A percentile compares a stretch with the other conserved stretches of the same genome.
Evolutionary conservation across 2,797 vertebrate genomes (phyloP).

Genomic region (Hyperoplus immaculatus): DNA sequence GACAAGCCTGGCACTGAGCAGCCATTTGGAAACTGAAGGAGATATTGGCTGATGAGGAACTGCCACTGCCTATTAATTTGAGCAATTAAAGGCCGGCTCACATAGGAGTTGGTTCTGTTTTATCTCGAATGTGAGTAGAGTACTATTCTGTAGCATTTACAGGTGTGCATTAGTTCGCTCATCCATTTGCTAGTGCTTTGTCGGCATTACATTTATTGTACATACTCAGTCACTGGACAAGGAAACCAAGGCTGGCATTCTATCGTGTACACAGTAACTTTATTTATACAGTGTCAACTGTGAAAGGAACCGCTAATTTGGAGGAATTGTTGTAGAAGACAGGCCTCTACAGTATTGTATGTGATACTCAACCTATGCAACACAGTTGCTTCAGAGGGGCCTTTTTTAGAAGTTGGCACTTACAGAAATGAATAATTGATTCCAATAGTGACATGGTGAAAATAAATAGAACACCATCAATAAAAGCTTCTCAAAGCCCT

Average conservation of each 20-base stretch:
- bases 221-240: too few species aligned
- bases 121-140: slow-evolving; percentile 5
- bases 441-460: not conserved
- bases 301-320: not conserved
- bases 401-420: not conserved
- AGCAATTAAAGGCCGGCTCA: slow-evolving; percentile 27
- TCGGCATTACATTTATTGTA: not conserved
- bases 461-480: not conserved
- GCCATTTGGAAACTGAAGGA: slow-evolving; percentile 75
- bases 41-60: slow-evolving; percentile 73
- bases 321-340: not conserved
- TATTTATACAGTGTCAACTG: not conserved
- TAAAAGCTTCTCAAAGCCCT: not conserved
- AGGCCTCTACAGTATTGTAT: too few species aligned
- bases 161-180: not conserved
- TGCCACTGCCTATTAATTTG: slow-evolving; percentile 73
- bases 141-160: not conserved
- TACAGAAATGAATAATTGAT: not conserved
- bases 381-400: not conserved
- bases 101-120: slow-evolving; percentile 14
- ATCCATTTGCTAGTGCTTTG: not conserved
- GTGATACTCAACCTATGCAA: not conserved
- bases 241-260: not conserved
- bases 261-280: not conserved
- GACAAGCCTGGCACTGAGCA: slow-evolving; percentile 76